phyloP scores from a whole-genome alignment of 1,140 invertebrate genomes.

The Pomacea maculata region DNA sequence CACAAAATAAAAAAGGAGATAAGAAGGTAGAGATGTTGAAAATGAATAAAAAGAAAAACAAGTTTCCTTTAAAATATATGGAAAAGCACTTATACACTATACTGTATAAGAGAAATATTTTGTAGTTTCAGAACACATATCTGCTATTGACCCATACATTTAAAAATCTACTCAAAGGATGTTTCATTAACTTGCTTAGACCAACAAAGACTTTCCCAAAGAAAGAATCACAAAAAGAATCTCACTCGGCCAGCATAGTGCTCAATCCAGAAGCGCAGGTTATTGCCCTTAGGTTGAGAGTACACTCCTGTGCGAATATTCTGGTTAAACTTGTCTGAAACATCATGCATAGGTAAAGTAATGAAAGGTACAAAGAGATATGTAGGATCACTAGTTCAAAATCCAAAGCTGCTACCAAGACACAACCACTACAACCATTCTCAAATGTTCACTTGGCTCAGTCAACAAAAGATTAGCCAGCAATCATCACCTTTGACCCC shows the following conservation, averaged over 20 bases:
- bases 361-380: no score
- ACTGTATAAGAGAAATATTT: neutral
- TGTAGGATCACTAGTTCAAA: no score
- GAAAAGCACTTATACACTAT: slow-evolving; percentile 64
- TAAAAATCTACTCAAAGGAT: neutral
- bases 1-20: no score
- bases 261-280: slow-evolving; percentile 68
- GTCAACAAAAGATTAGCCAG: no score
- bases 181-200: neutral
- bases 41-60: neutral
- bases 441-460: neutral
- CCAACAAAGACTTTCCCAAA: neutral
- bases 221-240: neutral
- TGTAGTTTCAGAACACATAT: neutral
- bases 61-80: neutral
- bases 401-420: no score
- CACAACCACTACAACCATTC: neutral
- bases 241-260: slow-evolving; percentile 61
- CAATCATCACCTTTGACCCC: no score
- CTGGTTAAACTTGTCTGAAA: slow-evolving; percentile 82
- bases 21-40: no score
- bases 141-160: neutral
- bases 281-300: slow-evolving; percentile 77
- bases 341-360: slow-evolving; percentile 14
- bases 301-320: slow-evolving; percentile 83